Conservation (phyloP, 2,797 vertebrate genomes). For the Acanthopagrus latus region DNA sequence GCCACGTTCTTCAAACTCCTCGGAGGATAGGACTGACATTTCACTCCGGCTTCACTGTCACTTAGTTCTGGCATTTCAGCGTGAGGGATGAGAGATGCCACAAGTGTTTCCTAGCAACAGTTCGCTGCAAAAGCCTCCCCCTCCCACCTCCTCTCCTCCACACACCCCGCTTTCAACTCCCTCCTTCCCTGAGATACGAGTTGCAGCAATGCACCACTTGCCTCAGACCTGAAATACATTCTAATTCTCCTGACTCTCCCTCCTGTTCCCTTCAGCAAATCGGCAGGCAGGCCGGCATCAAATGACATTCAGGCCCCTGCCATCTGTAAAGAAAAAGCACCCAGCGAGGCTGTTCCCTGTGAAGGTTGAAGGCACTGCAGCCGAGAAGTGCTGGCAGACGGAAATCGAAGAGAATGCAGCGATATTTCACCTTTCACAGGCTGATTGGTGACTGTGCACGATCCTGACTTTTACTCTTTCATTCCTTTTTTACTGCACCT, state of each 20-base stretch:
- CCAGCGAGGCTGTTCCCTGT: slow-evolving; percentile 32
- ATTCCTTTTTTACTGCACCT: slow-evolving; percentile 31
- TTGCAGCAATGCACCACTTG: slow-evolving; percentile 87
- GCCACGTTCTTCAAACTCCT: slow-evolving; percentile 65
- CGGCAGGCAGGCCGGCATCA: slow-evolving; percentile 49
- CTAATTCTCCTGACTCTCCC: slow-evolving; percentile 67
- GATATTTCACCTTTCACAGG: slow-evolving; percentile 60
- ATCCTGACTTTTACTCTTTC: slow-evolving; percentile 38
- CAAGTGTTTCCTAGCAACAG: slow-evolving; percentile 91
- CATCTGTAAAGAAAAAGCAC: slow-evolving; percentile 56
- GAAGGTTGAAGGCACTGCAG: slow-evolving; percentile 46
- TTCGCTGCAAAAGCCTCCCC: slow-evolving; percentile 65
- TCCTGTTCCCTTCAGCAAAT: slow-evolving; percentile 41
- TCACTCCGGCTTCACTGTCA: slow-evolving; percentile 71
- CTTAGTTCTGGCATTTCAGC: slow-evolving; percentile 78
- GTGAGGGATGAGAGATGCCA: slow-evolving; percentile 77
- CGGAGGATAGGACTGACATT: slow-evolving; percentile 75
- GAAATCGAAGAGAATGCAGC: slow-evolving; percentile 29
- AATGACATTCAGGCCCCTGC: slow-evolving; percentile 69
- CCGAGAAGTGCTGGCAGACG: slow-evolving; percentile 36
- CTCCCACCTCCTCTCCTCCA: slow-evolving; percentile 35
- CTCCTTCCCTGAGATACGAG: slow-evolving; percentile 69
- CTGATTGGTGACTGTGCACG: slow-evolving; percentile 16
- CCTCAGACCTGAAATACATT: slow-evolving; percentile 82
- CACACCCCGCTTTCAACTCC: slow-evolving; percentile 37